A percentile compares a stretch with the other conserved stretches of the same genome.
These are phyloP conservation scores for Enchytraeus crypticus DNA, from an alignment of 2,888 invertebrate species.

Conservation along the genomic window DNA sequence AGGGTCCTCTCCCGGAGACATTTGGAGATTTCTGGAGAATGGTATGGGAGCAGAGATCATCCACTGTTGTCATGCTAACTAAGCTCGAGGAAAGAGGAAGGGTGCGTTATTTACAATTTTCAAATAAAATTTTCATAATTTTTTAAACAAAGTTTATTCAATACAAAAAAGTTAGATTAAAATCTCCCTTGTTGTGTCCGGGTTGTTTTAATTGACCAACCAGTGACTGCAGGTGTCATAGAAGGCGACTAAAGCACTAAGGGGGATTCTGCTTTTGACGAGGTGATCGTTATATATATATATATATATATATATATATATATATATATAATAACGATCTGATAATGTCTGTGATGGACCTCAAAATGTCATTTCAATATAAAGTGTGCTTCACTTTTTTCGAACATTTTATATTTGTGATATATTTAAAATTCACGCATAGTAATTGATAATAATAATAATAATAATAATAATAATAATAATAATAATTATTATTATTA, in stretches of 20 bases:
- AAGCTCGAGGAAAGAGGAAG: slow-evolving; percentile 91
- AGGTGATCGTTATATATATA: no score
- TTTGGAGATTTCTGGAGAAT: slow-evolving; percentile 98
- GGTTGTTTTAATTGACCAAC: neutral
- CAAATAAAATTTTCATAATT: no score
- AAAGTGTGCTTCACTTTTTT: neutral
- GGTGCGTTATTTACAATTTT: no score
- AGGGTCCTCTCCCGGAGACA: slow-evolving; percentile 94
- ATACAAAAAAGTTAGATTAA: neutral
- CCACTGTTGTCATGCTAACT: slow-evolving; percentile 99
- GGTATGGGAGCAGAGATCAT: slow-evolving; percentile 94
- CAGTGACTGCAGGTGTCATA: no score
- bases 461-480: no score
- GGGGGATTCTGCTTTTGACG: no score
- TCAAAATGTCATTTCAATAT: neutral
- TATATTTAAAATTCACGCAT: no score
- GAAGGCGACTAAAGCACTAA: no score
- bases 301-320: neutral
- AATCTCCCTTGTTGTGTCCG: no score
- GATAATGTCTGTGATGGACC: neutral
- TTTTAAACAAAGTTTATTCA: neutral
- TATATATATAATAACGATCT: neutral
- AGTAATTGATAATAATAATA: no score
- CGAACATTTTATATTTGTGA: no score
- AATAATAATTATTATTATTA: no score